Conservation (phyloP, 2,888 invertebrate species). For the Oscheius sp. region DNA sequence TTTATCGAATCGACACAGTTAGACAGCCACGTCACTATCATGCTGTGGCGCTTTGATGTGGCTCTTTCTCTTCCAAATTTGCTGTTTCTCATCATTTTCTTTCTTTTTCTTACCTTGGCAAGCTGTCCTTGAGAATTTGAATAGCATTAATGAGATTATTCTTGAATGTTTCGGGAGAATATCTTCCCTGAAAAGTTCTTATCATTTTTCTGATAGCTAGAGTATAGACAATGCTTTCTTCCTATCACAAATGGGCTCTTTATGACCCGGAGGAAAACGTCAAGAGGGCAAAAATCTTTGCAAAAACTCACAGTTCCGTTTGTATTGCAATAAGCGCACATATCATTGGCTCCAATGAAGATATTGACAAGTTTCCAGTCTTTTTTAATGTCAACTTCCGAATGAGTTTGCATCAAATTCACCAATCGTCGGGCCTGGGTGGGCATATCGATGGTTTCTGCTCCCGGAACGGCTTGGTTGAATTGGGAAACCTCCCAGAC, state of each 20-base stretch:
- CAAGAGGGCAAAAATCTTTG: too few relatives aligned
- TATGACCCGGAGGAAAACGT: too few relatives aligned
- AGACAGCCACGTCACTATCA: too few relatives aligned
- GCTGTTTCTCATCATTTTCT: too few relatives aligned
- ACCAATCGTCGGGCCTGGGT: constrained; percentile 60
- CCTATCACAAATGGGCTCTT: background rate
- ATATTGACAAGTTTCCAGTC: constrained; percentile 70
- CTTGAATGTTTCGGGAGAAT: constrained; percentile 49
- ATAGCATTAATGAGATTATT: constrained; percentile 55
- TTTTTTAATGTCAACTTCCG: constrained; percentile 57
- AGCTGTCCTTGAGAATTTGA: constrained; percentile 57
- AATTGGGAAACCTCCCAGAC: constrained; percentile 62
- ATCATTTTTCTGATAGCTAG: background rate
- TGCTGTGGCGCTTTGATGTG: too few relatives aligned
- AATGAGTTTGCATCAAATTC: constrained; percentile 51
- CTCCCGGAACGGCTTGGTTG: constrained; percentile 64
- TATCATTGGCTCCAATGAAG: constrained; percentile 69
- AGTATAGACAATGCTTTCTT: constrained; percentile 1
- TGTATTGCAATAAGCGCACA: constrained; percentile 61
- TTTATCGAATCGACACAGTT: too few relatives aligned
- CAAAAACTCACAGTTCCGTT: constrained; percentile 40
- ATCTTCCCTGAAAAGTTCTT: constrained; percentile 39
- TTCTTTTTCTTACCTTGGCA: constrained; percentile 47
- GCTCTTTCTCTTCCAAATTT: too few relatives aligned
- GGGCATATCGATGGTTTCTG: constrained; percentile 52